Conservation (phyloP, 2,888 invertebrate species). For the Lathronympha strigana region DNA sequence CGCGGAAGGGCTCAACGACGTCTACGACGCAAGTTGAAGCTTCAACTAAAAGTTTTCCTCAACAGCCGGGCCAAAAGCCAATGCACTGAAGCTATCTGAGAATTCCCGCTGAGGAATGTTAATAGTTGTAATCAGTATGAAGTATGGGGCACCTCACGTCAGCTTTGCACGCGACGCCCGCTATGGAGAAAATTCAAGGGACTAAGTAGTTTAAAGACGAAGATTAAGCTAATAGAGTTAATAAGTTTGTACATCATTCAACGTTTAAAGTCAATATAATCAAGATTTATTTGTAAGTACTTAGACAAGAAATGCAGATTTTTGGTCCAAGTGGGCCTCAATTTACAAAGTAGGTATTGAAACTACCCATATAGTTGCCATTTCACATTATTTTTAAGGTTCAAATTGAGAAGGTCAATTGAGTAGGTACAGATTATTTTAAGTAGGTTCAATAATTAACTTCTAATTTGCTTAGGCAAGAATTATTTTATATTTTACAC, state of each 20-base stretch:
- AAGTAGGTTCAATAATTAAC: too few relatives aligned
- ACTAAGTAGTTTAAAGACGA: background rate
- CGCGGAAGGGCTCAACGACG: background rate
- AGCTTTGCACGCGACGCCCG: slow-evolving; percentile 64
- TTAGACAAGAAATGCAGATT: background rate
- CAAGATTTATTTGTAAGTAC: too few relatives aligned
- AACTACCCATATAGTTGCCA: too few relatives aligned
- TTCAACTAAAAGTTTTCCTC: slow-evolving; percentile 17
- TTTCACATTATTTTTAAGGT: too few relatives aligned
- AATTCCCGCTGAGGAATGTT: slow-evolving; percentile 80
- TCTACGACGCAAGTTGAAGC: slow-evolving; percentile 14
- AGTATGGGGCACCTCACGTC: slow-evolving; percentile 55
- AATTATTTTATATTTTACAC: background rate
- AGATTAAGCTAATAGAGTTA: background rate
- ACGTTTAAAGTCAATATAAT: too few relatives aligned
- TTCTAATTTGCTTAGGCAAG: too few relatives aligned
- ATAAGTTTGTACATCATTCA: too few relatives aligned
- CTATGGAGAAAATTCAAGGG: slow-evolving; percentile 42
- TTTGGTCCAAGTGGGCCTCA: too few relatives aligned
- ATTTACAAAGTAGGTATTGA: too few relatives aligned
- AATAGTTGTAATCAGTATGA: slow-evolving; percentile 75
- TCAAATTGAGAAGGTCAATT: too few relatives aligned
- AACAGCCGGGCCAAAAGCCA: slow-evolving; percentile 47
- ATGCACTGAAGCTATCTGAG: slow-evolving; percentile 70
- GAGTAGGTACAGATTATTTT: too few relatives aligned